phyloP scores from a whole-genome alignment of 2,113 vertebrate genomes.

The Caracal caracal region DNA sequence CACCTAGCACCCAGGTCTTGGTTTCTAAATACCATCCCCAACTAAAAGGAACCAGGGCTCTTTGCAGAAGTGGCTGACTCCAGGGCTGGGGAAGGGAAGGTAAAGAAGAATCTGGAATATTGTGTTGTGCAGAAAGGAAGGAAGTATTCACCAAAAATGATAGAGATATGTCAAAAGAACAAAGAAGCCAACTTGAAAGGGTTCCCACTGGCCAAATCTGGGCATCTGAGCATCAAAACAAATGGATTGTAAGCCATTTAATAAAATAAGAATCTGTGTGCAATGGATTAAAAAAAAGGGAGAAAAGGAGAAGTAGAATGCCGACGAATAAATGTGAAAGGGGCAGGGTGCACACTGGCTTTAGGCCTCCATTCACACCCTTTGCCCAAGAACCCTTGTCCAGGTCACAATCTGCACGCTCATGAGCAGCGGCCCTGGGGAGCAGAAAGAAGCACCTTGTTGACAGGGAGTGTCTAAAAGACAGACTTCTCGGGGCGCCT shows the following conservation, averaged over 20 bases:
- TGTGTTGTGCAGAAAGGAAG: background rate
- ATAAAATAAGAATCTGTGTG: background rate
- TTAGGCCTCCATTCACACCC: background rate
- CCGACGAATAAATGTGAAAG: background rate
- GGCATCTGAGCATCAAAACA: background rate
- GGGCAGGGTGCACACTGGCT: background rate
- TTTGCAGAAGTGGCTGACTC: background rate
- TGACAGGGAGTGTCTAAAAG: background rate
- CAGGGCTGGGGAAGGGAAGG: background rate
- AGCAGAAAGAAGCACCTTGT: background rate
- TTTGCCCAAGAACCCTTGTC: background rate
- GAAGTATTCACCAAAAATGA: background rate
- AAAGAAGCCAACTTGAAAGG: background rate
- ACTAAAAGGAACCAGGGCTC: background rate
- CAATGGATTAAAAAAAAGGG: background rate
- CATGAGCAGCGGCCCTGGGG: background rate
- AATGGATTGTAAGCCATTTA: background rate
- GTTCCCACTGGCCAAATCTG: background rate
- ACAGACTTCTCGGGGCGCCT: background rate
- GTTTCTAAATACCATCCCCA: slow-evolving; percentile 29
- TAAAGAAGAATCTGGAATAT: background rate
- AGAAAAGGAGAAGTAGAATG: background rate
- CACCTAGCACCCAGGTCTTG: background rate
- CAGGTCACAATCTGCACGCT: background rate
- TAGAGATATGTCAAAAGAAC: background rate